Conservation (phyloP, 2,113 vertebrate genomes). For the Acrocephalus arundinaceus region DNA sequence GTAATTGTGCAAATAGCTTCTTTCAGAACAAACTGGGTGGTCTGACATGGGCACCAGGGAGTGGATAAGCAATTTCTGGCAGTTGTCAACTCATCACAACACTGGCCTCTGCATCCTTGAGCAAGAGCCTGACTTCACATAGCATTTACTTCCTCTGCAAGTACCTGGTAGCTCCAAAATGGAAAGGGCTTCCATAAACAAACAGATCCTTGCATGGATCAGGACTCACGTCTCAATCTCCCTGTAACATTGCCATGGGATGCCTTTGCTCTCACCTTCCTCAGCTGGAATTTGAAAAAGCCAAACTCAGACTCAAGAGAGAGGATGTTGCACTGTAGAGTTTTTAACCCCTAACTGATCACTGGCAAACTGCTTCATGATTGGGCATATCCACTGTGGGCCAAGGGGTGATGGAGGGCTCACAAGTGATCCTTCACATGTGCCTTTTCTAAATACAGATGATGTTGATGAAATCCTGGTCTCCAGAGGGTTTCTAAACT, state of each 20-base stretch:
- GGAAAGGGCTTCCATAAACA: background rate
- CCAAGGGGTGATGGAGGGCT: background rate
- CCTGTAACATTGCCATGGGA: fast-evolving
- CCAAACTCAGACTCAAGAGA: background rate
- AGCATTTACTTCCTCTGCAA: fast-evolving
- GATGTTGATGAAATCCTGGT: background rate
- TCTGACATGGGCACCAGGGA: background rate
- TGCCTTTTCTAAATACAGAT: background rate
- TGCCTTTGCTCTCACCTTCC: background rate
- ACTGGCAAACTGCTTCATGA: background rate
- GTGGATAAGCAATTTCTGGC: background rate
- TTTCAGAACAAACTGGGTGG: background rate
- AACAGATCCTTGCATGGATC: background rate
- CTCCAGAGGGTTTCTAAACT: background rate
- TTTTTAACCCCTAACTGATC: background rate
- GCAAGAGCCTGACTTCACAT: background rate
- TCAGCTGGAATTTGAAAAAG: background rate
- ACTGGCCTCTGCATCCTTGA: background rate
- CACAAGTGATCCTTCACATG: background rate
- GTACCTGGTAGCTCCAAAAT: background rate
- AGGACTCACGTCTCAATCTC: background rate
- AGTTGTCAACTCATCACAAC: background rate
- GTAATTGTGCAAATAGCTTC: background rate
- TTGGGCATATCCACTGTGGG: background rate
- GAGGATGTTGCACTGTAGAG: background rate